Evolutionary conservation across 2,113 vertebrate species (phyloP), one percentile per base, ranked within the genome.

Genomic region (Corythornis madagascariensis): DNA sequence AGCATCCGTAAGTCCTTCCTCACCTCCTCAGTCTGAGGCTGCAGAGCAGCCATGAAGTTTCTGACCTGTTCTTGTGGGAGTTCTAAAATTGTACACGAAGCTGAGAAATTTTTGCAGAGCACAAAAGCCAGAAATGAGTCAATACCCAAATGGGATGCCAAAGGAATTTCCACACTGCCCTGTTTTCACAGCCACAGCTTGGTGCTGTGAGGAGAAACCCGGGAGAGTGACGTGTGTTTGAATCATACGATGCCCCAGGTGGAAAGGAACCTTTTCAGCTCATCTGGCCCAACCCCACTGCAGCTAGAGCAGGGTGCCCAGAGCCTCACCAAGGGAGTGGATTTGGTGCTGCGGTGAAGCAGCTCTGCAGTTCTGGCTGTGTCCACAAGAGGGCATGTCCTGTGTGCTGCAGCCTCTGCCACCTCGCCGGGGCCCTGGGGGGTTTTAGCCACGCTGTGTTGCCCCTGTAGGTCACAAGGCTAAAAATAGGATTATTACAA

Each of bases 1-100:
- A 99, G 83, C 99, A 98, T 89, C 99, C 99, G 99, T 99, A 97
- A 99, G 99, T 98, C 89, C 53, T 53, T 50, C 77, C 57, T 70
- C 61, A 8, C 38, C 72, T 67, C 53, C 26, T 24, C 29, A 48
- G 25, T 22, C 47, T 64, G 6, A 21, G 45, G 52, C 73, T 43
- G 18, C 63, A 31, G 18, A 55, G 53, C 9, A 45, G 4, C 42
- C 48, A 25, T 25, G 6, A 6, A 42, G 15, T 9, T 53, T 45
- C 61, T 26, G 8, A 22, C 35, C 55, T 52, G 5, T 45, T 57
- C 29, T 56, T 22, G 3, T 67, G 48, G 33, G 16, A 61, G 33
- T 16, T 70, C 29, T 63, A 28, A 57, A 14, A 3, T 7, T 29
- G 20, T 47, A 7, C 53, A 25, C 18, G 13, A 6, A 74, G 16